Evolutionary conservation across 2,113 vertebrate genomes (phyloP).

Genomic region (Epinephelus fuscoguttatus): DNA sequence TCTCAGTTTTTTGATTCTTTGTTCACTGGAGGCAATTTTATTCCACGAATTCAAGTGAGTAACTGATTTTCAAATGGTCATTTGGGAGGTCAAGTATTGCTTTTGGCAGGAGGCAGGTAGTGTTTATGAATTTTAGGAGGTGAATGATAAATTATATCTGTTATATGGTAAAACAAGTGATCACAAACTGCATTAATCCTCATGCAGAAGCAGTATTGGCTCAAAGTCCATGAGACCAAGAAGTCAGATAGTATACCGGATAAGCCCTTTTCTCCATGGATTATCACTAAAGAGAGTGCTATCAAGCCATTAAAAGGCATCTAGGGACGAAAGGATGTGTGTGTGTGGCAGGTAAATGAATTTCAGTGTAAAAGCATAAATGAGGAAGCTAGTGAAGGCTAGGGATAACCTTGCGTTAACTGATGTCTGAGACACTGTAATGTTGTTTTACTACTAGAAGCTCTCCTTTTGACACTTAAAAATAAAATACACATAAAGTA

Average conservation of each 20-base stretch:
- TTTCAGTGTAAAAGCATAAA: not conserved
- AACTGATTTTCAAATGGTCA: too few species aligned
- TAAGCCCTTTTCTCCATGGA: conserved; percentile 15
- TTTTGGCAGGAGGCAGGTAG: not conserved
- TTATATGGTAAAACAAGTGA: conserved; percentile 1
- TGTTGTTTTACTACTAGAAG: conserved; percentile 20
- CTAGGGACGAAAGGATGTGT: conserved; percentile 15
- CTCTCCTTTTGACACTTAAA: conserved; percentile 13
- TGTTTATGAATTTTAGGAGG: conserved; percentile 1
- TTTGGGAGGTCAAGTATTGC: too few species aligned
- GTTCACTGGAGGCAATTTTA: too few species aligned
- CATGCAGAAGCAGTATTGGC: not conserved
- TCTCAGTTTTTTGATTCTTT: too few species aligned
- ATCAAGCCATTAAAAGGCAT: conserved; percentile 7
- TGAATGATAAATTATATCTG: conserved; percentile 5
- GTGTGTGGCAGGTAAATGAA: conserved; percentile 21
- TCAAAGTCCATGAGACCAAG: conserved; percentile 25
- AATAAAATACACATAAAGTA: conserved; percentile 26
- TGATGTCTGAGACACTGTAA: conserved; percentile 2
- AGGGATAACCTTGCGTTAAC: conserved; percentile 9
- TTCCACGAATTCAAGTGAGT: too few species aligned
- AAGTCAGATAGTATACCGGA: conserved; percentile 9
- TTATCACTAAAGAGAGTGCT: conserved; percentile 21
- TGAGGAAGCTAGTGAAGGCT: not conserved
- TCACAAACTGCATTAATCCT: conserved; percentile 16